Evolutionary conservation across 2,113 vertebrate genomes (phyloP).

Genomic region (Typhlomys cinereus): DNA sequence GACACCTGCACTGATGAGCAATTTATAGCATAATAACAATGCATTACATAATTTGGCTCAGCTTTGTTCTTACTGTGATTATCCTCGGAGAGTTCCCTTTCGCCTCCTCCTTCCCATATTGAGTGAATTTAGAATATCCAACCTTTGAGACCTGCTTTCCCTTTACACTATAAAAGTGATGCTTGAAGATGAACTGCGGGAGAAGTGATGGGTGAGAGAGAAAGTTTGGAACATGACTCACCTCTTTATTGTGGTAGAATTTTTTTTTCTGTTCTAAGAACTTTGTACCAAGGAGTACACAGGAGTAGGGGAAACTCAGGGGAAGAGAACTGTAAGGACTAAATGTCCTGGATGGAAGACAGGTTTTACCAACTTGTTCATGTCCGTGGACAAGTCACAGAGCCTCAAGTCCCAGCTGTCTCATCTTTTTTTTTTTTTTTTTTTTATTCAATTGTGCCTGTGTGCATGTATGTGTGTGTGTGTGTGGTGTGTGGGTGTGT

Average conservation of each 20-base stretch:
- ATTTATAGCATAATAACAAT: slow-evolving; percentile 84
- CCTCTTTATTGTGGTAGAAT: slow-evolving; percentile 64
- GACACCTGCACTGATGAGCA: slow-evolving; percentile 83
- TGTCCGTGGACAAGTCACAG: background rate
- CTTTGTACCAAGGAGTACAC: slow-evolving; percentile 30
- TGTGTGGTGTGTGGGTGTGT: too few relatives aligned
- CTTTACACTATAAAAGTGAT: slow-evolving; percentile 66
- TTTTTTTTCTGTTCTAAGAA: slow-evolving; percentile 41
- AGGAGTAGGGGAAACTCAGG: background rate
- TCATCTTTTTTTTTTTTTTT: too few relatives aligned
- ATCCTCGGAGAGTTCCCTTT: slow-evolving; percentile 75
- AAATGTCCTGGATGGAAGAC: background rate
- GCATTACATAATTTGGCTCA: slow-evolving; percentile 82
- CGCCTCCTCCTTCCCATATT: slow-evolving; percentile 73
- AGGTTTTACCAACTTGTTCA: background rate
- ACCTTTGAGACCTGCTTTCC: slow-evolving; percentile 62
- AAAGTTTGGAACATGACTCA: slow-evolving; percentile 68
- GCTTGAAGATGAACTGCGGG: slow-evolving; percentile 35
- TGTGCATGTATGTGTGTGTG: too few relatives aligned
- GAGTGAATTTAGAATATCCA: slow-evolving; percentile 73
- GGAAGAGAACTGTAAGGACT: background rate
- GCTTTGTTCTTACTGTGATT: slow-evolving; percentile 84
- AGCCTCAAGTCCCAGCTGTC: background rate
- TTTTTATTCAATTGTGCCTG: too few relatives aligned
- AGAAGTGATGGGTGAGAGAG: slow-evolving; percentile 61